Evolutionary conservation across 2,113 vertebrate species (phyloP).

Genomic region (Dicaeum eximium): DNA sequence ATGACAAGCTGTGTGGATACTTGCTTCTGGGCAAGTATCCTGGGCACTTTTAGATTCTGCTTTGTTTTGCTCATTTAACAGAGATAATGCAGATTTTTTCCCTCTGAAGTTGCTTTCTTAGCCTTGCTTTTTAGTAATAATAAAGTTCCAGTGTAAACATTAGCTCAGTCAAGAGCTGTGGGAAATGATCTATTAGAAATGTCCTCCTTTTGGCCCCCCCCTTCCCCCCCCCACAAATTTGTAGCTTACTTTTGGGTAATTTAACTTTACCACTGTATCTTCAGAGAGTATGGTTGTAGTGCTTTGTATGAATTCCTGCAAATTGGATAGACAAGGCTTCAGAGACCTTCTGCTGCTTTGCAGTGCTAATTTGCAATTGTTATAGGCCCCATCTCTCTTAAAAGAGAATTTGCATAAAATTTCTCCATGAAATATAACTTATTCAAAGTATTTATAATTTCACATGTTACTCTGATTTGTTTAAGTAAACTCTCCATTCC

Average conservation of each 20-base stretch:
- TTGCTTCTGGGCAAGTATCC: neutral
- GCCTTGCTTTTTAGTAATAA: neutral
- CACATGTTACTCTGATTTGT: neutral
- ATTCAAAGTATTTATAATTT: neutral
- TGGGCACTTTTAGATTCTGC: neutral
- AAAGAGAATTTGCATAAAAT: neutral
- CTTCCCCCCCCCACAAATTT: neutral
- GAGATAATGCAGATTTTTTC: neutral
- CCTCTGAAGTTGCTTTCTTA: neutral
- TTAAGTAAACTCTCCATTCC: neutral
- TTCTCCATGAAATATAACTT: neutral
- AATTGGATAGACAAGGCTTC: neutral
- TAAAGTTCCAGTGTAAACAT: neutral
- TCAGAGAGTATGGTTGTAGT: neutral
- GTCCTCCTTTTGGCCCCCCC: neutral
- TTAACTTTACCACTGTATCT: neutral
- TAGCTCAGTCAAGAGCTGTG: neutral
- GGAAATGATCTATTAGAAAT: neutral
- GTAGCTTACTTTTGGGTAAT: neutral
- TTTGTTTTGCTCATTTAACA: neutral
- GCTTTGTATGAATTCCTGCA: neutral
- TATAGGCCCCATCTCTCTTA: neutral
- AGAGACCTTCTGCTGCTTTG: neutral
- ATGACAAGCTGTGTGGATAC: neutral
- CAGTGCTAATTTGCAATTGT: neutral